Conservation (phyloP, 2,888 invertebrate species). For the Phyllotreta striolata region DNA sequence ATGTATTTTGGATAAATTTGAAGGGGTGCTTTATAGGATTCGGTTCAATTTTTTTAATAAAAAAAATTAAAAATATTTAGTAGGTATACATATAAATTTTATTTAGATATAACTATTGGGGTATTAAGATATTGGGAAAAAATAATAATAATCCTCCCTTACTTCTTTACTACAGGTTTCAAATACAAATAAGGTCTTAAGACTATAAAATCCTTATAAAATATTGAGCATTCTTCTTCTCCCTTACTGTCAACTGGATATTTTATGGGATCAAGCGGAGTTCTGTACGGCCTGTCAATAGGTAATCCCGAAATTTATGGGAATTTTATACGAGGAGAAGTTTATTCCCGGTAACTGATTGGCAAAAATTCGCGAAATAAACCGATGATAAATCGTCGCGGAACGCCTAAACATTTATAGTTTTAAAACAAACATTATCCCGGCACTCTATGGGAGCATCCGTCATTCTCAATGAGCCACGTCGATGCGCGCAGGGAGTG, state of each 20-base stretch:
- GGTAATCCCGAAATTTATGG: constrained; percentile 58
- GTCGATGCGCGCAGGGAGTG: constrained; percentile 9
- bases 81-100: no score
- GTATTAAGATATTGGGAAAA: background rate
- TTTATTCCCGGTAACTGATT: constrained; percentile 39
- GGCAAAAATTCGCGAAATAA: constrained; percentile 7
- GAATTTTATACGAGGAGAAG: constrained; percentile 53
- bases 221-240: constrained; percentile 53
- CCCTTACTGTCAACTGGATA: constrained; percentile 55
- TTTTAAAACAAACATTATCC: constrained; percentile 3
- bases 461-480: constrained; percentile 5
- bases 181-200: constrained; percentile 44
- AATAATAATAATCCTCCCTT: background rate
- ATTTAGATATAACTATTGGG: background rate
- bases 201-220: constrained; percentile 49
- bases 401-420: background rate
- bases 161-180: constrained; percentile 34
- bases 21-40: no score
- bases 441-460: background rate
- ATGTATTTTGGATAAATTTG: no score
- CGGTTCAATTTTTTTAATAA: no score
- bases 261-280: constrained; percentile 58
- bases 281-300: constrained; percentile 55
- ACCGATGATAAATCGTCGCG: no score
- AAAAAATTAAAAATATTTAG: no score